Evolutionary conservation across 30 jellyfish, hydroid and myxozoan species (phyloP).

Genomic region (Turritopsis rubra): DNA sequence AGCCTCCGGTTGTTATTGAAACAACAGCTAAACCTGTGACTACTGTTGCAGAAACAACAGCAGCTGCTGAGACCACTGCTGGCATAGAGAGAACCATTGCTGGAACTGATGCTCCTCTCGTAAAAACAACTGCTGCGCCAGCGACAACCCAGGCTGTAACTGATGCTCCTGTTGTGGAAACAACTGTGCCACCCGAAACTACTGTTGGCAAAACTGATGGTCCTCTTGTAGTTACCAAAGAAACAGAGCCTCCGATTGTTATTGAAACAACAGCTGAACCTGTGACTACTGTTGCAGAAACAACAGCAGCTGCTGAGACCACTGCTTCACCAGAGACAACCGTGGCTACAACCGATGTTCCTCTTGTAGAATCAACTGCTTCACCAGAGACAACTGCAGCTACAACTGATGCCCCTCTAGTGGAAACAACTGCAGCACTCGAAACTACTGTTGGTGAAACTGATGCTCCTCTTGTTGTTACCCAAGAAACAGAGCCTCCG

Average conservation of each 20-base stretch:
- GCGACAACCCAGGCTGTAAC: too few relatives aligned
- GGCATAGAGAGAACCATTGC: background rate
- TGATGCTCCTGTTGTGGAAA: slow-evolving; percentile 25
- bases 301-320: too few relatives aligned
- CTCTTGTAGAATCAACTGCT: too few relatives aligned
- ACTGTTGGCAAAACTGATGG: slow-evolving; percentile 23
- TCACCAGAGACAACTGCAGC: slow-evolving; percentile 33
- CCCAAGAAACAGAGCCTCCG: too few relatives aligned
- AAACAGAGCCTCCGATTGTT: background rate
- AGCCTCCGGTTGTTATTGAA: too few relatives aligned
- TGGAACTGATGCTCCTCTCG: slow-evolving; percentile 6
- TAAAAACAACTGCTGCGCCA: slow-evolving; percentile 2
- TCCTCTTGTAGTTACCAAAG: background rate
- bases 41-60: slow-evolving; percentile 19
- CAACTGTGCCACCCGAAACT: slow-evolving; percentile 41
- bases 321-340: too few relatives aligned
- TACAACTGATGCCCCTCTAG: slow-evolving; percentile 28
- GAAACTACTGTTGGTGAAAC: slow-evolving; percentile 36
- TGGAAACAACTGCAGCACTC: slow-evolving; percentile 18
- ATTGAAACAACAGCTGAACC: slow-evolving; percentile 2
- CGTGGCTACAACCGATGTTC: too few relatives aligned
- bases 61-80: slow-evolving; percentile 11
- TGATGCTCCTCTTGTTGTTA: too few relatives aligned
- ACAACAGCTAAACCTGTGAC: too few relatives aligned
- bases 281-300: background rate